Evolutionary conservation across 2,797 vertebrate genomes (phyloP), one percentile per base, ranked within the genome.

Genomic region (Mormyrops attenuatus): DNA sequence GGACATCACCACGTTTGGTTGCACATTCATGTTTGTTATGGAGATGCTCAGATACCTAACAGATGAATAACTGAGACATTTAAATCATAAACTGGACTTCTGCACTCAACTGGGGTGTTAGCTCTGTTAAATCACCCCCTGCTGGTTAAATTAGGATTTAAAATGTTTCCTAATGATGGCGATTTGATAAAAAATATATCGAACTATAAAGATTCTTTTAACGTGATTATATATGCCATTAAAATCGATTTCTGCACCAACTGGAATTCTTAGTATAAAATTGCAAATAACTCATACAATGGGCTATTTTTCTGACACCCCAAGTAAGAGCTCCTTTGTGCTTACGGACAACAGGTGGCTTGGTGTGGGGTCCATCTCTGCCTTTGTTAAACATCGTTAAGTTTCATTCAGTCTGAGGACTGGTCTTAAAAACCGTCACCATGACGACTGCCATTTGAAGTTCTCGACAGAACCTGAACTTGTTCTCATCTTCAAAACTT

Each of bases 281-380:
- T 20, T 52, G 47, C 44, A 86, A 66, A 44, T 86, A 30, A 15
- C 44, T 49, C 26, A 26, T 41, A 89, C 22, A 4, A 7, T 17
- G 47, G n/a, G 49, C 26, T 34, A 53, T 15, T 86, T 73, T 17
- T 66, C 49, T 15, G 30, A 50, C 30, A 20, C 30, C 30, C 57
- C 50, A 66, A 63, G 6, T 34, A 69, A 44, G 44, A 89, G 91
- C 63, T 94, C 92, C 5, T 94, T 94, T 94, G 94, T 95, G 91
- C 92, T 88, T 91, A 80, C 89, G 89, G 89, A 92, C 91, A 91
- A 93, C 20, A 5, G 93, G 92, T 93, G 92, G 93, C 92, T 89
- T 84, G 89, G 57, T 20, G 90, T 80, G 26, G 6, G 53, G 41
- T 53, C 47, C 66, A 57, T 53, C n/a, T 52, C 34, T 20, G 38